phyloP scores from a whole-genome alignment of 2,113 vertebrate species.

The Cacatua alba region DNA sequence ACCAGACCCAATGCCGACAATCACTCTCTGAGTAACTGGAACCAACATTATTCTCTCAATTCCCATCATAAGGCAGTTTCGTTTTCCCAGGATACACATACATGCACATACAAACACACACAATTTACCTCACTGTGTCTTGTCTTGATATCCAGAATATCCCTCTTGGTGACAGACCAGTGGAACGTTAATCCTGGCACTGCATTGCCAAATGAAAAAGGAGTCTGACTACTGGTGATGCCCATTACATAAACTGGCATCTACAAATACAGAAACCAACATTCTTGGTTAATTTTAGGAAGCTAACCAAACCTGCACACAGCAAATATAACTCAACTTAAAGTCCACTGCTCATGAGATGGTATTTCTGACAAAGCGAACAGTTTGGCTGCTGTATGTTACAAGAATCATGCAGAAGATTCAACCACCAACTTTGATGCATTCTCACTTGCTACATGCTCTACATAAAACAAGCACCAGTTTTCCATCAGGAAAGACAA shows the following conservation, averaged over 20 bases:
- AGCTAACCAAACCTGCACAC: background rate
- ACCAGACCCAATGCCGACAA: background rate
- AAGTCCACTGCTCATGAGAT: background rate
- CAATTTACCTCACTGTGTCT: constrained; percentile 86
- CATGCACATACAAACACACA: background rate
- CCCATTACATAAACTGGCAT: constrained; percentile 94
- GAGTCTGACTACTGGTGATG: constrained; percentile 88
- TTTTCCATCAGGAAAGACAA: background rate
- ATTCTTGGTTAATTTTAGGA: background rate
- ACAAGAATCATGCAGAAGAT: background rate
- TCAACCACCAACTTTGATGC: background rate
- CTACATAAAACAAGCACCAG: background rate
- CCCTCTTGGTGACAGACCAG: constrained; percentile 92
- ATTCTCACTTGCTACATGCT: background rate
- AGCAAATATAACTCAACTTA: background rate
- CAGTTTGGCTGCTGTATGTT: background rate
- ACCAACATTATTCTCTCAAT: background rate
- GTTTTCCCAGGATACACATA: background rate
- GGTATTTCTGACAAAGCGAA: background rate
- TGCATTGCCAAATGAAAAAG: constrained; percentile 92
- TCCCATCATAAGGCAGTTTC: background rate
- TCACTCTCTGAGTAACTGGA: background rate
- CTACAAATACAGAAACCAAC: constrained; percentile 39
- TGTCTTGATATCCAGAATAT: constrained; percentile 86
- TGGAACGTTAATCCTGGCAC: constrained; percentile 87